phyloP scores from a whole-genome alignment of 2,888 invertebrate genomes.

The Caenorhabditis sp. region DNA sequence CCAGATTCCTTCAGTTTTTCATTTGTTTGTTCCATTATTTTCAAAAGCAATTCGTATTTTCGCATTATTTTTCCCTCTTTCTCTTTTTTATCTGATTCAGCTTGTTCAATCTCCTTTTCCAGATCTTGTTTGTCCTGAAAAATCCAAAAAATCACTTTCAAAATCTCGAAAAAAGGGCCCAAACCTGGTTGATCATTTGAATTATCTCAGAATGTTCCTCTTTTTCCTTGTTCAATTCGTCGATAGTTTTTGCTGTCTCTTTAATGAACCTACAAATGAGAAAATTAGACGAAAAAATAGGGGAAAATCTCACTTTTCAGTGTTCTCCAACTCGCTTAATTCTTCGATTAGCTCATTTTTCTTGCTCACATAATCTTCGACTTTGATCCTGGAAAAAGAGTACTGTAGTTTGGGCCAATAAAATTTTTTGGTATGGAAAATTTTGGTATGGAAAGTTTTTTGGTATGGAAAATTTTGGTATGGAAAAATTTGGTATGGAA shows the following conservation, averaged over 20 bases:
- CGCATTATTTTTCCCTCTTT: conserved; percentile 49
- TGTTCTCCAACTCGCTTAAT: conserved; percentile 49
- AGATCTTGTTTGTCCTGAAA: conserved; percentile 61
- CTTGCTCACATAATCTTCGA: conserved; percentile 35
- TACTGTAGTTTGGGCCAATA: neutral
- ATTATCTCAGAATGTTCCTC: conserved; percentile 67
- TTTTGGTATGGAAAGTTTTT: too few relatives aligned
- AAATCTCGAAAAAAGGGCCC: neutral
- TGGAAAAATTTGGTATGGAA: too few relatives aligned
- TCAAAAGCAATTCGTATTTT: conserved; percentile 45
- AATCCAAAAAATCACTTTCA: neutral
- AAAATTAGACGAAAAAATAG: neutral
- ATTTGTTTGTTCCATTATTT: conserved; percentile 60
- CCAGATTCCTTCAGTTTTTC: conserved; percentile 60
- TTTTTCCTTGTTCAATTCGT: conserved; percentile 65
- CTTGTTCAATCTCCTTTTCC: conserved; percentile 54
- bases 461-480: too few relatives aligned
- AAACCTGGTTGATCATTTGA: conserved; percentile 63
- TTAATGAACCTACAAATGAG: conserved; percentile 51
- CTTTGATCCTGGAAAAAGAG: conserved; percentile 27
- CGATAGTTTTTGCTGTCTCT: conserved; percentile 58
- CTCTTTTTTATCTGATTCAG: conserved; percentile 54
- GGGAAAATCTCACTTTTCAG: conserved; percentile 23
- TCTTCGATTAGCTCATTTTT: conserved; percentile 55
- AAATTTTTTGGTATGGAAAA: too few relatives aligned